Base-by-base conservation (phyloP, 2,797 vertebrate species). In the Gambusia yucatana region DNA sequence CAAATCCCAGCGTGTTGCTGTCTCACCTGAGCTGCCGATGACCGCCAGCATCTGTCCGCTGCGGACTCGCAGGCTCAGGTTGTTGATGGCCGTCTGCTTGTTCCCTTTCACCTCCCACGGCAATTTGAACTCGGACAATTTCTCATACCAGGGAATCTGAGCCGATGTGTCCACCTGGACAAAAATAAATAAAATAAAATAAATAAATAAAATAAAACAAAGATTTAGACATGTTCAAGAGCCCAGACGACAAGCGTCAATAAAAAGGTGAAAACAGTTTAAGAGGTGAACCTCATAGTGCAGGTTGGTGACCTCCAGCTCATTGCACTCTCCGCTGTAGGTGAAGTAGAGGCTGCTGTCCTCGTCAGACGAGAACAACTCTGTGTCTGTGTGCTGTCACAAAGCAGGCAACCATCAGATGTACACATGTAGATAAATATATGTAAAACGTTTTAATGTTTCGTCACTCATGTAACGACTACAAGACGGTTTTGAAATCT, bases 321-420 rank as follows among this genome's bases (percentile, higher is more conserved):
- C 85, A 6, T 98, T 98, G 88, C 96, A 88, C 70, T 93, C 95
- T 59, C 98, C 97, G 0, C 95, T 96, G 94, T 99, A 98, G 84
- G 98, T 98, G 94, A 99, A 99, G 93, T 99, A 99, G 33, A 99
- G 95, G 55, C 98, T 97, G 93, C 95, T 99, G 92, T 99, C 98
- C 65, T 97, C 96, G 48, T 97, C 97, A 79, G 96, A 93, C 0
- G 96, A 96, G 96, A 99, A 99, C 83, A 98, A 83, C 75, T 92
- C 91, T 72, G 22, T 96, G 94, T 95, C 89, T 86, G 75, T 88
- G 75, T 82, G 90, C 96, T 96, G 80, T 8, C 33, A 9, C 59
- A 69, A n/a, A 69, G 2, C 17, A 65, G 50, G 69, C 4, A 55
- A 43, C 39, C 65, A 14, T 0, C 65, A 69, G 39, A 13, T 43